These are phyloP conservation scores for Yponomeuta sedellus DNA, from an alignment of 2,888 invertebrate species.

Conservation along the genomic window DNA sequence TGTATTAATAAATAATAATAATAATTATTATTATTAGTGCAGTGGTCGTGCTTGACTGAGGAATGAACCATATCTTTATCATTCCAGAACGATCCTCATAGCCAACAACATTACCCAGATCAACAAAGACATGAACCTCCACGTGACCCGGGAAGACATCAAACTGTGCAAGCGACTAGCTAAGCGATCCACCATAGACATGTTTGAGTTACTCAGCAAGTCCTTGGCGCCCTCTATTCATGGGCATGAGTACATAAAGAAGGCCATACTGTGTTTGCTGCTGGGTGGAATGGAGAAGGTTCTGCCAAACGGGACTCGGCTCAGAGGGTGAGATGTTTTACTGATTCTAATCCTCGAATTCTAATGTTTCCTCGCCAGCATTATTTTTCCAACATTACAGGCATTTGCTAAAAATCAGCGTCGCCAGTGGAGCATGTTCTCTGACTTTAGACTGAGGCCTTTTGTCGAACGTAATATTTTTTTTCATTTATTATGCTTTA, in stretches of 20 bases:
- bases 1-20: no score
- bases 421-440: no score
- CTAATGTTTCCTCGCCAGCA: background rate
- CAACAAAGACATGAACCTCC: slow-evolving; percentile 88
- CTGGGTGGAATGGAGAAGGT: slow-evolving; percentile 97
- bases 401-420: no score
- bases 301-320: slow-evolving; percentile 91
- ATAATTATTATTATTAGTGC: no score
- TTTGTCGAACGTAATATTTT: no score
- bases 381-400: no score
- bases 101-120: slow-evolving; percentile 94
- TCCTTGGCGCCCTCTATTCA: slow-evolving; percentile 99
- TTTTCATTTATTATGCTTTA: no score
- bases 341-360: background rate
- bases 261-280: slow-evolving; percentile 94
- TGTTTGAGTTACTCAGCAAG: slow-evolving; percentile 92
- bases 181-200: slow-evolving; percentile 81
- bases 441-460: no score
- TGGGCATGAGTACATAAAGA: slow-evolving; percentile 97
- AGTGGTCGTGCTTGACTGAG: no score
- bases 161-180: slow-evolving; percentile 90
- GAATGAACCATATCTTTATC: background rate
- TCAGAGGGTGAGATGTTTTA: slow-evolving; percentile 82
- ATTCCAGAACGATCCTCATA: slow-evolving; percentile 88
- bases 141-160: slow-evolving; percentile 91